Evolutionary conservation across 1,140 invertebrate genomes (phyloP), one percentile per base, ranked within the genome.

Genomic region (Leptinotarsa lineolata): DNA sequence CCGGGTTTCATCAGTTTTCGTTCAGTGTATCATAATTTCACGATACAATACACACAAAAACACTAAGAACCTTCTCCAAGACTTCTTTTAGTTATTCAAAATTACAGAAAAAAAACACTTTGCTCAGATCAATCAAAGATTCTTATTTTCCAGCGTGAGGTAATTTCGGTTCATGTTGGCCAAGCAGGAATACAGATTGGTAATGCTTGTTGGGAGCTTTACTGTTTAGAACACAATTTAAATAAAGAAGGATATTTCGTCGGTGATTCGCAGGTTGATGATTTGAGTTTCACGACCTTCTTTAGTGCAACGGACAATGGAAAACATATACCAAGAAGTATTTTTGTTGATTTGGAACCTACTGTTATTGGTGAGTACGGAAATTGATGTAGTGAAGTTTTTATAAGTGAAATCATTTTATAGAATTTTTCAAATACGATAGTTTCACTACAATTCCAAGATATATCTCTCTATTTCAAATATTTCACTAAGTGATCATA

Each of bases 181-280:
- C 90, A 91, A 83, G 90, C 90, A 24, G 90, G 90, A 61, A 87
- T 89, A 45, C 89, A 81, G 72, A 93, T 93, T 81, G 92, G 90
- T 72, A 91, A 91, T 82, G 88, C 90, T 75, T 90, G 90, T 79
- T 91, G 90, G 89, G 90, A 91, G 79, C 77, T 81, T 64, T 81
- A 80, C 65, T 81, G 80, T 70, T 70, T 87, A 77, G 91, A 97
- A 85, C 95, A 96, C 87, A 93, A 94, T 72, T 95, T 95, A 83
- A 89, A 90, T 81, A 88, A 88, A 72, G 89, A 90, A 82, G 89
- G 89, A 24, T 65, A 89, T 85, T 91, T 91, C 90, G 77, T 58
- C 81, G 78, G 2, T 78, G 86, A 90, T 67, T 89, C 91, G 72
- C 39, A 16, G 2, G 6, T 45, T 8, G n/a, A 18, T 21, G 66